Conservation (phyloP, 2,797 vertebrate genomes). For the Hydrolagus colliei region DNA sequence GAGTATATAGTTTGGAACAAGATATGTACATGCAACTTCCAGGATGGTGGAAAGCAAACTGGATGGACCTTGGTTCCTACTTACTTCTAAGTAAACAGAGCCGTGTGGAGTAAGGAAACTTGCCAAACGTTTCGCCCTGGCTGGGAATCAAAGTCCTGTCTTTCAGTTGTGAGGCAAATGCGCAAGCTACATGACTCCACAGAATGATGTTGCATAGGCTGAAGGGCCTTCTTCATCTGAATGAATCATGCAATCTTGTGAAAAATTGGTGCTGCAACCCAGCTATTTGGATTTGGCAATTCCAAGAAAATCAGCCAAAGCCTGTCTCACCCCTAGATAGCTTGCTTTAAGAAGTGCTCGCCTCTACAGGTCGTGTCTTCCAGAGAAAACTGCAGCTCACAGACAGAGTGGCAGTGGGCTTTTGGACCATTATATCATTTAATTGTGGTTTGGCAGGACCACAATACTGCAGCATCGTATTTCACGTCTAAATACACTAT, state of each 20-base stretch:
- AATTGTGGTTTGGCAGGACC: constrained; percentile 25
- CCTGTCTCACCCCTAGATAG: neutral
- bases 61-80: too few species aligned
- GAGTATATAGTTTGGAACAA: too few species aligned
- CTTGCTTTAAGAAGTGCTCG: neutral
- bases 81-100: too few species aligned
- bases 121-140: too few species aligned
- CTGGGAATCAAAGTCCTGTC: too few species aligned
- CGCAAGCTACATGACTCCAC: too few species aligned
- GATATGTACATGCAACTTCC: too few species aligned
- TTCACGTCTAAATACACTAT: constrained; percentile 10
- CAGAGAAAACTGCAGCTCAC: neutral
- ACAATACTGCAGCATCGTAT: neutral
- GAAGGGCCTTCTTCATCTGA: neutral
- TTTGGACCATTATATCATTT: constrained; percentile 16
- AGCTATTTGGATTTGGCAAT: neutral
- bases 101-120: too few species aligned
- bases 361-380: neutral
- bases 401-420: neutral
- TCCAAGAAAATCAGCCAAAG: neutral
- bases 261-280: neutral
- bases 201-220: neutral
- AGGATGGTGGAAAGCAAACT: too few species aligned
- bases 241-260: neutral
- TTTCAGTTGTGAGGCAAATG: too few species aligned